phyloP scores from a whole-genome alignment of 1,140 invertebrate species.

The Teleopsis dalmanni region DNA sequence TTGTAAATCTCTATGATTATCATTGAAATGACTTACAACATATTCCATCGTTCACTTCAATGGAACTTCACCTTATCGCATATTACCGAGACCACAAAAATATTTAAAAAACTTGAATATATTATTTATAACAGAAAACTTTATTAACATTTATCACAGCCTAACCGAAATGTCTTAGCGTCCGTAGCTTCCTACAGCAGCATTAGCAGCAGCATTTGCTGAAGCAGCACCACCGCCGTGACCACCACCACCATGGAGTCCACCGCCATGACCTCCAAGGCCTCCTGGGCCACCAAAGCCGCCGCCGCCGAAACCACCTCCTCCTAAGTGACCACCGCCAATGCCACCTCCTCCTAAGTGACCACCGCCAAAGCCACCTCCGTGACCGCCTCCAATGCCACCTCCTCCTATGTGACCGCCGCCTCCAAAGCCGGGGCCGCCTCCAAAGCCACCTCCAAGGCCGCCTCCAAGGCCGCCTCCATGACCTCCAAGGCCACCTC shows the following conservation, averaged over 20 bases:
- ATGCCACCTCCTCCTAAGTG: not conserved
- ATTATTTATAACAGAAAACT: no score
- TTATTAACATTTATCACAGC: no score
- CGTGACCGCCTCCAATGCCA: conserved; percentile 3
- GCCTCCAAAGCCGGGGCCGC: conserved; percentile 6
- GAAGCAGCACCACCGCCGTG: not conserved
- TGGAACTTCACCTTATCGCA: no score
- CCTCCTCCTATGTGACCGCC: no score
- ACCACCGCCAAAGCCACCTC: conserved; percentile 13
- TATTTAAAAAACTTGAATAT: no score
- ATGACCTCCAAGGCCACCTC: no score
- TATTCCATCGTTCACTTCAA: no score
- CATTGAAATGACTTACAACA: no score
- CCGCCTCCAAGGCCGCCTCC: no score
- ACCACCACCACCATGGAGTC: not conserved
- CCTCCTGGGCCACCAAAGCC: conserved; percentile 1
- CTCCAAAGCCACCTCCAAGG: no score
- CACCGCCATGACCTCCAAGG: not conserved
- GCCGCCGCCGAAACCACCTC: not conserved
- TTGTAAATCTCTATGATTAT: no score
- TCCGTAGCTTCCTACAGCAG: not conserved
- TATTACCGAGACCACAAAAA: no score
- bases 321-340: conserved; percentile 7
- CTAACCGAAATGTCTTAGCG: not conserved
- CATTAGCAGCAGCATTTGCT: not conserved